Evolutionary conservation across 1,140 invertebrate genomes (phyloP).

Genomic region (Drosophila rhopaloa): DNA sequence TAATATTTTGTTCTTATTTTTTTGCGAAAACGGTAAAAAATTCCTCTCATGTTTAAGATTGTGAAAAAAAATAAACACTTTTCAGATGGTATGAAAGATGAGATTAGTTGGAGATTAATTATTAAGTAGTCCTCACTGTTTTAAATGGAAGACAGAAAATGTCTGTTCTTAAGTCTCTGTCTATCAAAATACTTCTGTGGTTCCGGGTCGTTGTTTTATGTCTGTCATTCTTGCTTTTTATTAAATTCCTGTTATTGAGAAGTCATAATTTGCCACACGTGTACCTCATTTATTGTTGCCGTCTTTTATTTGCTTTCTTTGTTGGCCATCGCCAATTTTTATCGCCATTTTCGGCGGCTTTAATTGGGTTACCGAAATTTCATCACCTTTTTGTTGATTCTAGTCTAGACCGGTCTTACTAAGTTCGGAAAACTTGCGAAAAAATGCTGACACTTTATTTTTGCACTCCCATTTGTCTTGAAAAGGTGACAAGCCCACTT

Average conservation of each 20-base stretch:
- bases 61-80: too few species aligned
- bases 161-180: not conserved
- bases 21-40: too few species aligned
- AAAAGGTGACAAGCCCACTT: conserved; percentile 2
- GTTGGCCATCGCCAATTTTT: conserved; percentile 62
- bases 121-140: conserved; percentile 1
- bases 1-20: too few species aligned
- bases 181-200: conserved; percentile 1
- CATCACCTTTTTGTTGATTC: conserved; percentile 8
- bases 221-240: conserved; percentile 11
- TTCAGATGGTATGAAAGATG: too few species aligned
- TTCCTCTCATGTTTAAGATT: too few species aligned
- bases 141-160: conserved; percentile 14
- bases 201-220: conserved; percentile 43
- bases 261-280: conserved; percentile 75
- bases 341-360: conserved; percentile 53
- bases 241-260: conserved; percentile 40
- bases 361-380: conserved; percentile 40
- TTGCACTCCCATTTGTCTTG: not conserved
- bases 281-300: conserved; percentile 69
- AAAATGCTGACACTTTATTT: conserved; percentile 2
- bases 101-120: conserved; percentile 6
- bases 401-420: conserved; percentile 25
- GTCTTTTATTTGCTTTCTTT: conserved; percentile 57
- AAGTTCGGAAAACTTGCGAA: conserved; percentile 1